Evolutionary conservation across 2,113 vertebrate species (phyloP).

Genomic region (Fregetta grallaria): DNA sequence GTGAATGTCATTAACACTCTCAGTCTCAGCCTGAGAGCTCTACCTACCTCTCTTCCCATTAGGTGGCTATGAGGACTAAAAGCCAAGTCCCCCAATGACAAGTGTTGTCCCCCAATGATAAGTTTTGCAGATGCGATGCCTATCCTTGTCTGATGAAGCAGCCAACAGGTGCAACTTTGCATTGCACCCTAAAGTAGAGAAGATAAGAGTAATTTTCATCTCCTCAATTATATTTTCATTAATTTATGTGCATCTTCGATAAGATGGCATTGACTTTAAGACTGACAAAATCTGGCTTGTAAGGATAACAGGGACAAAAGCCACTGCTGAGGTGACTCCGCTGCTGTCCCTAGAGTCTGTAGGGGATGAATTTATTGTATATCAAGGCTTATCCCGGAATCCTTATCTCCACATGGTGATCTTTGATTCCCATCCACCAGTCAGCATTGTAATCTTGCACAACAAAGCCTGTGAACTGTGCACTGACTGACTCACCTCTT

Average conservation of each 20-base stretch:
- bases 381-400: not conserved
- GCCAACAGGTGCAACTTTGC: not conserved
- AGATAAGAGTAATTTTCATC: not conserved
- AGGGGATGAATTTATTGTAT: not conserved
- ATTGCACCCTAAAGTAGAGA: not conserved
- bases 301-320: not conserved
- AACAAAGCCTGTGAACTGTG: not conserved
- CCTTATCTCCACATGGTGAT: accelerated
- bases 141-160: not conserved
- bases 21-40: not conserved
- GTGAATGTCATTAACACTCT: not conserved
- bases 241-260: not conserved
- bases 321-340: not conserved
- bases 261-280: not conserved
- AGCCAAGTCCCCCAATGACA: not conserved
- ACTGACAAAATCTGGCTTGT: not conserved
- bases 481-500: not conserved
- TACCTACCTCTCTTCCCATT: not conserved
- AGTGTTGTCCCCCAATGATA: not conserved
- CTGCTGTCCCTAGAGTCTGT: accelerated
- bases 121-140: not conserved
- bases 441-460: not conserved
- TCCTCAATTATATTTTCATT: not conserved
- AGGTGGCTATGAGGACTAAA: not conserved
- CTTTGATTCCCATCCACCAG: not conserved